Percentiles rank a stretch among this genome's conserved stretches.
Evolutionary conservation across 2,113 vertebrate species (phyloP).

Genomic region (Xiphophorus hellerii): DNA sequence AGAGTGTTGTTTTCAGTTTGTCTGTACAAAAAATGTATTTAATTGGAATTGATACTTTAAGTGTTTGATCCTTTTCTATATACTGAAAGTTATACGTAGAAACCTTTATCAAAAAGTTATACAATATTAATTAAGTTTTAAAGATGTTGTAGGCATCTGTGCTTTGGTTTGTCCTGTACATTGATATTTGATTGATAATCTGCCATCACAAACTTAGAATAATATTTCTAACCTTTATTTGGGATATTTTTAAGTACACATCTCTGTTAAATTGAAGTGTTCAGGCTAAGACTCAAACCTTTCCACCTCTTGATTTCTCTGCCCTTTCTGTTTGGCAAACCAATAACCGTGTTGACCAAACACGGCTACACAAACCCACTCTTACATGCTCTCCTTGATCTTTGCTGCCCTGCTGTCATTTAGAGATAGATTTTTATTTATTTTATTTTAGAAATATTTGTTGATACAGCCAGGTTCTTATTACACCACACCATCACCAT

Average conservation of each 20-base stretch:
- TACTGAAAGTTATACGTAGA: background rate
- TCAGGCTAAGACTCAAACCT: background rate
- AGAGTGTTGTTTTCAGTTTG: background rate
- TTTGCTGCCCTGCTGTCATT: slow-evolving; percentile 8
- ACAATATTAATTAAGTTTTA: background rate
- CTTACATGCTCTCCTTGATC: background rate
- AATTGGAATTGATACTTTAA: background rate
- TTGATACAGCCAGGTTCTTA: background rate
- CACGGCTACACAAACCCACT: slow-evolving; percentile 1
- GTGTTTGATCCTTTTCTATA: background rate
- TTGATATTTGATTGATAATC: background rate
- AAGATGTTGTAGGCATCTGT: too few species aligned
- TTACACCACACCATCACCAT: background rate
- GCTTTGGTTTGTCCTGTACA: background rate
- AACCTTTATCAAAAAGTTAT: background rate
- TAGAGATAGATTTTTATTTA: background rate
- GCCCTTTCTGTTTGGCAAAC: slow-evolving; percentile 12
- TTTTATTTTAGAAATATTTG: slow-evolving; percentile 12
- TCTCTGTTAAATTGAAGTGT: background rate
- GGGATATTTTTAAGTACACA: background rate
- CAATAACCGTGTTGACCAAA: slow-evolving; percentile 13
- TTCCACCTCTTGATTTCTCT: background rate
- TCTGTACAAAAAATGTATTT: background rate
- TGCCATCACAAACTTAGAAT: background rate
- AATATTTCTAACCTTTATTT: background rate